phyloP scores from a whole-genome alignment of 1,140 invertebrate species.

The Drosophila rhopaloa region DNA sequence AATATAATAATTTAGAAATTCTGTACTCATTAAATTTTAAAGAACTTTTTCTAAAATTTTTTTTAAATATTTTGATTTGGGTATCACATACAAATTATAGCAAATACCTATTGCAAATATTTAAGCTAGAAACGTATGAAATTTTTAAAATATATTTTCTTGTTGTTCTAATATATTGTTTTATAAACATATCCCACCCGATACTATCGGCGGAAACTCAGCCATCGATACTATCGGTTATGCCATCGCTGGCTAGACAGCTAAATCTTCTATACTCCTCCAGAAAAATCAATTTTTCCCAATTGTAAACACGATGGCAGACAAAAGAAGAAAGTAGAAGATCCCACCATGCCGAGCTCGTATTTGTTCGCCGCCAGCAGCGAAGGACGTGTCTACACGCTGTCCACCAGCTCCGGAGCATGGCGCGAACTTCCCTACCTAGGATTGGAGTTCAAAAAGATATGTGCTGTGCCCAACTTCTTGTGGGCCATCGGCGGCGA shows the following conservation, averaged over 20 bases:
- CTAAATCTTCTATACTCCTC: background rate
- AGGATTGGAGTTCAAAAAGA: constrained; percentile 94
- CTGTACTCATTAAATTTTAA: no score
- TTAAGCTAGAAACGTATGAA: no score
- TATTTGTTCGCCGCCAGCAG: constrained; percentile 94
- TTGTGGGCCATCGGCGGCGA: constrained; percentile 97
- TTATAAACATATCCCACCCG: background rate
- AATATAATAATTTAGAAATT: no score
- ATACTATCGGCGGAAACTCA: background rate
- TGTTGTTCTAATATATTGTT: no score
- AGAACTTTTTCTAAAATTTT: no score
- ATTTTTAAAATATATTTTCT: no score
- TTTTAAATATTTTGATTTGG: no score
- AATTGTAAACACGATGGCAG: constrained; percentile 40
- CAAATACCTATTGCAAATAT: no score
- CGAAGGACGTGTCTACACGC: constrained; percentile 93
- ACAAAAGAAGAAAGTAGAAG: background rate
- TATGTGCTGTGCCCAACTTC: constrained; percentile 92
- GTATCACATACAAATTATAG: no score
- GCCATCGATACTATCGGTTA: background rate
- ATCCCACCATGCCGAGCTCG: constrained; percentile 88
- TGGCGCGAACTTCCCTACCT: constrained; percentile 94
- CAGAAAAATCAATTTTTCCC: constrained; percentile 50
- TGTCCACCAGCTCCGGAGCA: constrained; percentile 91
- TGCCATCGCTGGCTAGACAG: constrained; percentile 1